Evolutionary conservation across 2,888 invertebrate genomes (phyloP), one percentile per base, ranked within the genome.

Genomic region (Bellardia pandia): DNA sequence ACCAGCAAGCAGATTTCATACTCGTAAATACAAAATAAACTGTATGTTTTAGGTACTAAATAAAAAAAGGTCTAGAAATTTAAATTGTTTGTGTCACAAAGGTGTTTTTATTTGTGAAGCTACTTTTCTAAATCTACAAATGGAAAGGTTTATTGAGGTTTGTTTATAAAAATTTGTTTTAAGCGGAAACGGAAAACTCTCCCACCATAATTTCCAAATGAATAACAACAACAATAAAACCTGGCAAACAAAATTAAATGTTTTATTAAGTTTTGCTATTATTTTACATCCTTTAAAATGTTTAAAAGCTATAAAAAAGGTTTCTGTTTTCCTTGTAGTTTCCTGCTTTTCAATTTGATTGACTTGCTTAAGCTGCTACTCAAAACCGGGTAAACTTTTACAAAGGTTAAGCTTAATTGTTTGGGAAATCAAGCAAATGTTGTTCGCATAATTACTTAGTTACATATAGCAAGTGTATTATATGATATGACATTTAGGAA

Each of bases 391-490:
- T 1, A 33, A 37, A 40, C 45, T 3, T 30, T 48, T 37, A 1
- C 5, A 53, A 69, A 82, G 60, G 69, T 40, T 37, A 48, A 3
- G n/a, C 11, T 9, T 60, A 82, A 82, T 79, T 79, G 75, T 51
- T 78, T 83, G 86, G 9, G 86, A 83, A 83, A 48, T 14, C 11
- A 42, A 51, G 23, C 86, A 83, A 64, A 58, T 82, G 86, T 23
- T 56, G 71, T 53, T 62, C 0, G 14, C 5, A 33, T 56, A 80
- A 74, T 72, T 60, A 68, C 48, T 37, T 40, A 60, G 72, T 68
- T 66, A 66, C 42, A 56, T 4, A 42, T 6, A 23, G 0, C 23
- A 23, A 23, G 23, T 23, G 23, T 23, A 23, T 23, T 23, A 23
- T 23, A 23, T 33, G 33, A 3, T 14, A 13, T 7, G 16, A 66